Conservation (phyloP, 2,113 vertebrate genomes). For the Eptatretus burgeri region DNA sequence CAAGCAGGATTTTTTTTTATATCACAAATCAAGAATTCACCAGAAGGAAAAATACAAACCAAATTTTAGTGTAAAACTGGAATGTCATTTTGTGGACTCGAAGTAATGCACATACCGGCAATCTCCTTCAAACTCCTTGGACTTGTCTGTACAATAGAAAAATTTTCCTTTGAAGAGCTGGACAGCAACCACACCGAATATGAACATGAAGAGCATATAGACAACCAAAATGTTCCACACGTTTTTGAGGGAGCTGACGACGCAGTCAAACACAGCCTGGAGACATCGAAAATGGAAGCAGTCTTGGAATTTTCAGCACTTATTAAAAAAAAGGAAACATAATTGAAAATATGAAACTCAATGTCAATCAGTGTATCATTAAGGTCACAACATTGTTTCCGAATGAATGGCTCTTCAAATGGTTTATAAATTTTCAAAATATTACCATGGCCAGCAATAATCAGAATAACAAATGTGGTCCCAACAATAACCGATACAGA, state of each 20-base stretch:
- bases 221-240: constrained; percentile 86
- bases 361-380: background rate
- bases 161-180: constrained; percentile 95
- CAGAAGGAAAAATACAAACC: too few relatives aligned
- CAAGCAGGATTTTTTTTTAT: too few relatives aligned
- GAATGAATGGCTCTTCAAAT: too few relatives aligned
- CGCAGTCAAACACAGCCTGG: constrained; percentile 92
- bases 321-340: too few relatives aligned
- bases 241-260: constrained; percentile 85
- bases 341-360: too few relatives aligned
- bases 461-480: too few relatives aligned
- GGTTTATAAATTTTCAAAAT: too few relatives aligned
- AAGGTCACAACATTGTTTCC: background rate
- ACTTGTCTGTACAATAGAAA: constrained; percentile 83
- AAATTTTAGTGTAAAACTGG: too few relatives aligned
- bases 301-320: background rate
- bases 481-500: background rate
- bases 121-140: constrained; percentile 66
- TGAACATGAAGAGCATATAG: constrained; percentile 97
- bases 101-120: constrained; percentile 31
- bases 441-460: too few relatives aligned
- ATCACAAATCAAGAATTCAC: too few relatives aligned
- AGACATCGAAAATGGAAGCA: background rate
- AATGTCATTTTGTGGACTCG: too few relatives aligned
- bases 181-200: constrained; percentile 78